Percentiles rank a stretch among this genome's conserved stretches.
Evolutionary conservation across 1,140 invertebrate genomes (phyloP).

Genomic region (Condylostylus longicornis): DNA sequence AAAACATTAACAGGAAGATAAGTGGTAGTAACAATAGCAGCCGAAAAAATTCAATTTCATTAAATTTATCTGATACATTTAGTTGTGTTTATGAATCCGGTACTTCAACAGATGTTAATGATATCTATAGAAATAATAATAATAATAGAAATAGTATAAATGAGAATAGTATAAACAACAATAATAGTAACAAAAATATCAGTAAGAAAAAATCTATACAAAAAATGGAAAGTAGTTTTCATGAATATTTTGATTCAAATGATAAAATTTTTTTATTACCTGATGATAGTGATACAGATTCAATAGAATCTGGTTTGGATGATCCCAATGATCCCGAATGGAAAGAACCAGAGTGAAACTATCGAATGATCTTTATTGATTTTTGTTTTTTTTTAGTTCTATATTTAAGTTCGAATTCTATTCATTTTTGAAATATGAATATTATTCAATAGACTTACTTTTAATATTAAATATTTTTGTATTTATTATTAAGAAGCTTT

Average conservation of each 20-base stretch:
- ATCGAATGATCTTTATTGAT: not conserved
- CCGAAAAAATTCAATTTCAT: no score
- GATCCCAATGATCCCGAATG: conserved; percentile 73
- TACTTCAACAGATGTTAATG: no score
- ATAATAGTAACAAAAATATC: not conserved
- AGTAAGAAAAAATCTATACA: conserved; percentile 5
- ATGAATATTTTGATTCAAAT: not conserved
- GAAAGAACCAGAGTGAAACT: conserved; percentile 21
- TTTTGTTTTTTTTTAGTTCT: not conserved
- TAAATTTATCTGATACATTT: no score
- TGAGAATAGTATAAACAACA: no score
- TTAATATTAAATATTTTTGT: no score
- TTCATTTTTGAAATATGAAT: no score
- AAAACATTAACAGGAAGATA: conserved; percentile 5
- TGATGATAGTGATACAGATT: conserved; percentile 35
- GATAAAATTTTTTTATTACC: not conserved
- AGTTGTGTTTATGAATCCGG: no score
- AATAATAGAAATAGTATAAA: no score
- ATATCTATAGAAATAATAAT: not conserved
- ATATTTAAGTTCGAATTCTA: not conserved
- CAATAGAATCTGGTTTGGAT: conserved; percentile 48
- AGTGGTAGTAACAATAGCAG: not conserved
- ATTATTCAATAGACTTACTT: no score
- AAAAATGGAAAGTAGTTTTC: conserved; percentile 2
- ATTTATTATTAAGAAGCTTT: no score